Percentiles rank a stretch among this genome's conserved stretches.
Conservation (phyloP, 2,797 vertebrate species). For the Xenopus petersii region DNA sequence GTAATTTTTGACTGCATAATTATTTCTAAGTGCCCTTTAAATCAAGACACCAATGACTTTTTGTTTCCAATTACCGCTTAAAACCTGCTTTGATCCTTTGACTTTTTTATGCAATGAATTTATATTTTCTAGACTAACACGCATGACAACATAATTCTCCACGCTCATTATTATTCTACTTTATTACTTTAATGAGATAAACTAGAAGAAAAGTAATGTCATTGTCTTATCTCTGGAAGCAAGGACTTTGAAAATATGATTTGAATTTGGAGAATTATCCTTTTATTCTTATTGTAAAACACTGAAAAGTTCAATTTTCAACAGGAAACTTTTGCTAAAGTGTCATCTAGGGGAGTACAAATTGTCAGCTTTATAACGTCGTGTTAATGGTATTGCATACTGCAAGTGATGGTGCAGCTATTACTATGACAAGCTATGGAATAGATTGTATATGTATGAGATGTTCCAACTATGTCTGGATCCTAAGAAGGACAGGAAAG, state of each 20-base stretch:
- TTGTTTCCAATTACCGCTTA: slow-evolving; percentile 69
- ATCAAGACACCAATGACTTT: slow-evolving; percentile 62
- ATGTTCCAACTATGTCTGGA: no score
- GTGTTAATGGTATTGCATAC: no score
- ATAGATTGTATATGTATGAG: no score
- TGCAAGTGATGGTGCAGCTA: no score
- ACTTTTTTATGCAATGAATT: slow-evolving; percentile 67
- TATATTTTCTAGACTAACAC: slow-evolving; percentile 70
- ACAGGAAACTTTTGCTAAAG: slow-evolving; percentile 4
- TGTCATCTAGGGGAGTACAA: not conserved
- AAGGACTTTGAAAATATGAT: slow-evolving; percentile 51
- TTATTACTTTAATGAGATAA: slow-evolving; percentile 64
- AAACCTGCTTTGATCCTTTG: slow-evolving; percentile 67
- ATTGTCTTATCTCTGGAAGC: slow-evolving; percentile 64
- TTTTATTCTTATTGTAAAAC: slow-evolving; percentile 25
- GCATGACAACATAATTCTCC: slow-evolving; percentile 68
- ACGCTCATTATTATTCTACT: slow-evolving; percentile 65
- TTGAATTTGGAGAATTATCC: slow-evolving; percentile 26
- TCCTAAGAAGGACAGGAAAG: no score
- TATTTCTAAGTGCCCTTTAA: slow-evolving; percentile 66
- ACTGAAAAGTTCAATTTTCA: slow-evolving; percentile 20
- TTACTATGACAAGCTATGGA: no score
- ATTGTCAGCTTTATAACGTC: not conserved
- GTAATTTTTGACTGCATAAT: slow-evolving; percentile 53
- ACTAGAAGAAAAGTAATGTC: slow-evolving; percentile 59